A percentile compares a stretch with the other conserved stretches of the same genome.
phyloP scores from a whole-genome alignment of 2,888 invertebrate genomes.

The Drosophila kanekoi region DNA sequence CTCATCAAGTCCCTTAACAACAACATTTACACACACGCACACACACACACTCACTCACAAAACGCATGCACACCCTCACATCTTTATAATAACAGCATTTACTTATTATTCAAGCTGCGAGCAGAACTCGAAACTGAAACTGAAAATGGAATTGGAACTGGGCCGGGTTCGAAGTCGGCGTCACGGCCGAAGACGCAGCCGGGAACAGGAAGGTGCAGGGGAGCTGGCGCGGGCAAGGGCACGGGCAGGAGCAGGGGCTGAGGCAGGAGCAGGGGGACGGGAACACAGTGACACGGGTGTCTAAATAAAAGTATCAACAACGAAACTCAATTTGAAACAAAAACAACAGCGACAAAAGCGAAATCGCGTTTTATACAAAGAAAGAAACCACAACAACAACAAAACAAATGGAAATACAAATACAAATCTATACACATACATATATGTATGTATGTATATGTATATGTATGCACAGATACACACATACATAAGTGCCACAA shows the following conservation, averaged over 20 bases:
- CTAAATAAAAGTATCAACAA: constrained; percentile 70
- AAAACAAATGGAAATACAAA: constrained; percentile 21
- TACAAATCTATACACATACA: constrained; percentile 30
- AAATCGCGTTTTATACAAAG: constrained; percentile 31
- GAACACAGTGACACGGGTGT: too few relatives aligned
- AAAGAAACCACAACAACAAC: constrained; percentile 18
- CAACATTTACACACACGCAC: constrained; percentile 30
- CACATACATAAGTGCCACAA: constrained; percentile 32
- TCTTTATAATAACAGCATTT: constrained; percentile 35
- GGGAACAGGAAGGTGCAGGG: background rate
- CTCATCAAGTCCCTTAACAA: constrained; percentile 65
- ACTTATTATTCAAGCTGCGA: constrained; percentile 38
- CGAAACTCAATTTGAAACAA: constrained; percentile 75
- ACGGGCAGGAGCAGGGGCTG: background rate
- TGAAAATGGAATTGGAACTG: constrained; percentile 18
- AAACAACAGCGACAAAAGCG: constrained; percentile 35
- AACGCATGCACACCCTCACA: constrained; percentile 30
- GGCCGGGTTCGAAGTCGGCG: constrained; percentile 3
- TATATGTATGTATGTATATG: constrained; percentile 11
- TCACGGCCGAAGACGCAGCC: background rate
- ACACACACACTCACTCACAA: constrained; percentile 1
- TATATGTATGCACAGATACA: constrained; percentile 36
- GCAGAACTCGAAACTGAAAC: constrained; percentile 19
- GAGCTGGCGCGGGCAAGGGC: background rate
- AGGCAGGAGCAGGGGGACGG: background rate